Evolutionary conservation across 2,113 vertebrate genomes (phyloP).

Genomic region (Gasterosteus nipponicus): DNA sequence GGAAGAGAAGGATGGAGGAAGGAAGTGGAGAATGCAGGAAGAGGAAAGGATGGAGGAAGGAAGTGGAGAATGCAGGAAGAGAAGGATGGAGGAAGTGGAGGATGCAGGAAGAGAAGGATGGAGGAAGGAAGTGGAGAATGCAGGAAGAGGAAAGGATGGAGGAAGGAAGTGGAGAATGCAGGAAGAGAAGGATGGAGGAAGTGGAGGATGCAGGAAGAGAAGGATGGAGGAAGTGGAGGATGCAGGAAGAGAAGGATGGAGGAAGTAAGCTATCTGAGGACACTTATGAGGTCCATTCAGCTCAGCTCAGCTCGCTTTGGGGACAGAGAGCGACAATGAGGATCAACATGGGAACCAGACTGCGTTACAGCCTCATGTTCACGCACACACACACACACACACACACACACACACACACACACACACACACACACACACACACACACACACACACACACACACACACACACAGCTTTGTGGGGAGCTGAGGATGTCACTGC

Average conservation of each 20-base stretch:
- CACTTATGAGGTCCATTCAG: slow-evolving; percentile 45
- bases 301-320: slow-evolving; percentile 1
- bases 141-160: no score
- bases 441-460: slow-evolving; percentile 48
- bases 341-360: slow-evolving; percentile 33
- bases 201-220: no score
- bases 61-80: no score
- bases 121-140: background rate
- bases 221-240: no score
- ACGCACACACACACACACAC: slow-evolving; percentile 14
- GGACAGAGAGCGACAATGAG: slow-evolving; percentile 6
- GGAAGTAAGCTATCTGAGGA: slow-evolving; percentile 57
- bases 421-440: slow-evolving; percentile 12
- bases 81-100: no score
- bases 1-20: no score
- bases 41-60: no score
- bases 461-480: slow-evolving; percentile 48
- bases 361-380: slow-evolving; percentile 11
- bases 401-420: slow-evolving; percentile 3
- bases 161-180: no score
- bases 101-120: no score
- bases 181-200: no score
- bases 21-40: no score
- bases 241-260: background rate
- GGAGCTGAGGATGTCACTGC: slow-evolving; percentile 49